These are phyloP conservation scores for Cyphomyrmex costatus DNA, from an alignment of 1,140 invertebrate genomes.

Conservation along the genomic window DNA sequence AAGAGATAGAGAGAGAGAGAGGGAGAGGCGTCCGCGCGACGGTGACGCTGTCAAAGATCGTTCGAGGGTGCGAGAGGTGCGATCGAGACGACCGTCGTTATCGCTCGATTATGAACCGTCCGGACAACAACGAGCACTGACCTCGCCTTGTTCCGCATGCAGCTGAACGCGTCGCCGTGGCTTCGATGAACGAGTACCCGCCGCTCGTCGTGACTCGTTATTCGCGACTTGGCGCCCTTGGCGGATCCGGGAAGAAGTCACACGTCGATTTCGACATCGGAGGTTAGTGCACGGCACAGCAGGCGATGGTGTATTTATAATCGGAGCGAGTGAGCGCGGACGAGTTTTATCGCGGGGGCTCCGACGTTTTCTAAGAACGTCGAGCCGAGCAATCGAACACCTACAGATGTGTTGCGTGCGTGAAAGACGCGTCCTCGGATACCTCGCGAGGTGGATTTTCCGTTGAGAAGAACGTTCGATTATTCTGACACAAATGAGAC, in stretches of 20 bases:
- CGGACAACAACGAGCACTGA: slow-evolving; percentile 29
- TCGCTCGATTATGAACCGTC: not conserved
- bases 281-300: slow-evolving; percentile 40
- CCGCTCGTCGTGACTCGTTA: slow-evolving; percentile 25
- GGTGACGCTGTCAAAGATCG: slow-evolving; percentile 16
- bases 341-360: not conserved
- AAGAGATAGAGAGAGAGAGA: no score
- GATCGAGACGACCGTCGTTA: not conserved
- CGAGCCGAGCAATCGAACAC: slow-evolving; percentile 35
- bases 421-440: not conserved
- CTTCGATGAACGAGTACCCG: slow-evolving; percentile 43
- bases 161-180: slow-evolving; percentile 10
- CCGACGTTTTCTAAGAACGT: slow-evolving; percentile 38
- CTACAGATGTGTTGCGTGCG: not conserved
- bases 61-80: not conserved
- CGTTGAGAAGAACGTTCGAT: not conserved
- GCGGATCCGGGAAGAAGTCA: slow-evolving; percentile 6
- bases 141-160: slow-evolving; percentile 6
- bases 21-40: not conserved
- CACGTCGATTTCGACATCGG: slow-evolving; percentile 48
- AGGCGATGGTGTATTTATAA: slow-evolving; percentile 37
- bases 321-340: slow-evolving; percentile 15
- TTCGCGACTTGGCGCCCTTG: slow-evolving; percentile 19
- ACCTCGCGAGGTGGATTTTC: not conserved
- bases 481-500: not conserved